phyloP scores from a whole-genome alignment of 2,113 vertebrate genomes.

The Callocephalon fimbriatum region DNA sequence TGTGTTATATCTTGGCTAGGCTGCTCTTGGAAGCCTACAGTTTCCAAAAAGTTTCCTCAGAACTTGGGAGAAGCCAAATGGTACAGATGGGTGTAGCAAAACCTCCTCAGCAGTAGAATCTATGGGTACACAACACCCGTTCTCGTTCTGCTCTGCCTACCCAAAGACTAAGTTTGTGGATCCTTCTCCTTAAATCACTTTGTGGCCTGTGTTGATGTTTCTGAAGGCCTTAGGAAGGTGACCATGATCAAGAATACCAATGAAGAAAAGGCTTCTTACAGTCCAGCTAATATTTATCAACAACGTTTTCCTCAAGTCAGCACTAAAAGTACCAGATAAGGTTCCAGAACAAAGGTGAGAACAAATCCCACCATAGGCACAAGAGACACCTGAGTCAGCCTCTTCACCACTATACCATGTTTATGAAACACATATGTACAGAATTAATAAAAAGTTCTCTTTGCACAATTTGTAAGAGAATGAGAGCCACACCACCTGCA shows the following conservation, averaged over 20 bases:
- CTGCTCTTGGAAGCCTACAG: conserved; percentile 29
- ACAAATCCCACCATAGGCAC: neutral
- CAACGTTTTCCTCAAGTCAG: neutral
- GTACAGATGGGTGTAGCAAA: neutral
- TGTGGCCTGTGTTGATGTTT: neutral
- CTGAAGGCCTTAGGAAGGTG: neutral
- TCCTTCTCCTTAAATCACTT: neutral
- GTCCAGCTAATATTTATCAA: neutral
- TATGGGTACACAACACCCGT: neutral
- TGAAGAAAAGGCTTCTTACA: neutral
- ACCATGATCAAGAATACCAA: neutral
- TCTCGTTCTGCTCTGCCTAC: neutral
- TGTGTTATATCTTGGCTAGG: conserved; percentile 23
- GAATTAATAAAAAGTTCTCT: neutral
- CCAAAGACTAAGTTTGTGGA: neutral
- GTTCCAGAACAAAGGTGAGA: neutral
- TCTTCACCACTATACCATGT: neutral
- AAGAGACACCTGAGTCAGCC: neutral
- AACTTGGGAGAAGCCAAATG: conserved; percentile 28
- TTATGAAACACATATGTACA: neutral
- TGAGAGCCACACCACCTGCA: fast-evolving
- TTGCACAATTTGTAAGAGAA: neutral
- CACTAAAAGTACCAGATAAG: neutral
- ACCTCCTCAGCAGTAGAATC: neutral
- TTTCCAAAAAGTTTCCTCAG: conserved; percentile 24